Percentiles rank a stretch among this genome's conserved stretches.
These are phyloP conservation scores for Microtus ochrogaster DNA, from an alignment of 2,113 vertebrate genomes.

Conservation along the genomic window DNA sequence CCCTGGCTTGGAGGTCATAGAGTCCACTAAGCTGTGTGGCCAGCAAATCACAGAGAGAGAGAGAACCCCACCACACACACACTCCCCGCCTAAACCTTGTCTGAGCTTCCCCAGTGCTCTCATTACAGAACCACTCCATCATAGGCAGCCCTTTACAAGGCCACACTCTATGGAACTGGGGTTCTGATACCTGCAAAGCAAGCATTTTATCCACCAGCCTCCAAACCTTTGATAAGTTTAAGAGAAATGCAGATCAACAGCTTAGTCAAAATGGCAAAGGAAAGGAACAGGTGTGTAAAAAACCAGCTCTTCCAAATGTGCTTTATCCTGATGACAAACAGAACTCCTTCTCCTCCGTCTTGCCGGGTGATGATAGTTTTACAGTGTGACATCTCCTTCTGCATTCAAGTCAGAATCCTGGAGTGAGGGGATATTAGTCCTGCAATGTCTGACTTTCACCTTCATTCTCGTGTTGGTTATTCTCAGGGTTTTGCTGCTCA, in stretches of 20 bases:
- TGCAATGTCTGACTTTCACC: neutral
- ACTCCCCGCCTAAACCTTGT: neutral
- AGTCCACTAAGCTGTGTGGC: neutral
- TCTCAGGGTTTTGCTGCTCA: neutral
- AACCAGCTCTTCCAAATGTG: neutral
- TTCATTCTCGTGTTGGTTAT: neutral
- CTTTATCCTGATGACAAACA: neutral
- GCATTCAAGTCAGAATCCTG: neutral
- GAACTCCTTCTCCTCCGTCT: fast-evolving
- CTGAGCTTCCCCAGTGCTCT: neutral
- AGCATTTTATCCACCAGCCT: neutral
- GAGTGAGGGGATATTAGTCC: no score
- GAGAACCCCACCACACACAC: no score
- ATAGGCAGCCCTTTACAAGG: neutral
- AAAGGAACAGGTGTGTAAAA: fast-evolving
- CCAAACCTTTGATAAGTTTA: neutral
- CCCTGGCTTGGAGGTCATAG: neutral
- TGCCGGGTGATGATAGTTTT: neutral
- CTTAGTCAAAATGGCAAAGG: neutral
- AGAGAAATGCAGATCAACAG: neutral
- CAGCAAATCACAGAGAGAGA: neutral
- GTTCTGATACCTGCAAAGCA: neutral
- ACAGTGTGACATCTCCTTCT: neutral
- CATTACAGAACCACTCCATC: neutral
- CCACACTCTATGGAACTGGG: no score